Evolutionary conservation across 2,888 invertebrate species (phyloP).

Genomic region (Biston betularia): DNA sequence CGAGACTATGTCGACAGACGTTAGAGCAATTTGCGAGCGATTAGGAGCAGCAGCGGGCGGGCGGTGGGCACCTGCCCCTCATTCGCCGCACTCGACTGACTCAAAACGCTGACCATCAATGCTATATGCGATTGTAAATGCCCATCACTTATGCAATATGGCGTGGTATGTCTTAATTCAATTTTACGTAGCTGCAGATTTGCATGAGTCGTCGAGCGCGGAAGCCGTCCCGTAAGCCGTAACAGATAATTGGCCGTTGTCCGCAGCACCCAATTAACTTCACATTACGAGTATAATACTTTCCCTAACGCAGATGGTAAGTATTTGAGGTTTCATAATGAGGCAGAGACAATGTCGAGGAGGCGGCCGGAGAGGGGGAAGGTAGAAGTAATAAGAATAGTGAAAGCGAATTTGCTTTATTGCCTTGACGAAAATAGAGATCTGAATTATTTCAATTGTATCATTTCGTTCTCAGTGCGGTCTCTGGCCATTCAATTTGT

Average conservation of each 20-base stretch:
- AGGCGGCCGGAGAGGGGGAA: slow-evolving; percentile 42
- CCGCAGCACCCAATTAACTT: slow-evolving; percentile 62
- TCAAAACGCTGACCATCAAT: slow-evolving; percentile 25
- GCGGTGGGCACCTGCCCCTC: slow-evolving; percentile 49
- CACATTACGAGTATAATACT: slow-evolving; percentile 59
- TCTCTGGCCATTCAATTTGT: slow-evolving; percentile 36
- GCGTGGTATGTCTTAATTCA: slow-evolving; percentile 48
- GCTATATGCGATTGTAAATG: slow-evolving; percentile 12
- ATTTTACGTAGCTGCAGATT: slow-evolving; percentile 52
- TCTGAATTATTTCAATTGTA: slow-evolving; percentile 45
- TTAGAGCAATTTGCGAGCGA: slow-evolving; percentile 64
- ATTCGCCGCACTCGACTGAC: slow-evolving; percentile 46
- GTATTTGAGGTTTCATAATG: slow-evolving; percentile 61
- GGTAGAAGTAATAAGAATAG: slow-evolving; percentile 47
- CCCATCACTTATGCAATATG: slow-evolving; percentile 39
- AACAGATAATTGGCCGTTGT: slow-evolving; percentile 61
- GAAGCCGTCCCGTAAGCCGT: slow-evolving; percentile 54
- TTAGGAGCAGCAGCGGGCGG: slow-evolving; percentile 59
- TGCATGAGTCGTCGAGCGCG: slow-evolving; percentile 55
- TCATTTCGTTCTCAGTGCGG: slow-evolving; percentile 34
- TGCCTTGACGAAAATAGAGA: slow-evolving; percentile 52
- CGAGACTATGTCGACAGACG: slow-evolving; percentile 56
- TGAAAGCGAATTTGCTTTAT: slow-evolving; percentile 61
- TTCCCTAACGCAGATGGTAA: slow-evolving; percentile 64
- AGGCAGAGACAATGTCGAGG: slow-evolving; percentile 58